Percentiles rank a stretch among this genome's conserved stretches.
Evolutionary conservation across 2,888 invertebrate genomes (phyloP).

Genomic region (Athalia circularis): DNA sequence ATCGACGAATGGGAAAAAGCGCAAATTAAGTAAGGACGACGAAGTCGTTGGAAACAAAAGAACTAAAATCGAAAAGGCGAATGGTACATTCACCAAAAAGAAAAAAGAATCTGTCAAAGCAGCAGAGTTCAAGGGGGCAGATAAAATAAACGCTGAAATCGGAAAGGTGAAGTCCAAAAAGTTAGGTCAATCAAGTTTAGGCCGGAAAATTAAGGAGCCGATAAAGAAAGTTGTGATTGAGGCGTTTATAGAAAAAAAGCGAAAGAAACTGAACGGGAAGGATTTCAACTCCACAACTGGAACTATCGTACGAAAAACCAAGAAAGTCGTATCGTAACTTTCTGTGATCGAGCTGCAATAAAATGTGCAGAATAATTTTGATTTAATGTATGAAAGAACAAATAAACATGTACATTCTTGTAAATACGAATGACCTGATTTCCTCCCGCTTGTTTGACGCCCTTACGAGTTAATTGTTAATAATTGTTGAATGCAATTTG

Average conservation of each 20-base stretch:
- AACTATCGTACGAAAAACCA: too few relatives aligned
- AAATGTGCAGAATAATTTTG: too few relatives aligned
- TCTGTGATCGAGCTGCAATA: too few relatives aligned
- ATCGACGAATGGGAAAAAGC: constrained; percentile 47
- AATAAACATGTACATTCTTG: too few relatives aligned
- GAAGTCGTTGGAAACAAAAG: constrained; percentile 26
- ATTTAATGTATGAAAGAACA: too few relatives aligned
- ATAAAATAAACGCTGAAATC: not conserved
- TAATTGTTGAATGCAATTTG: not conserved
- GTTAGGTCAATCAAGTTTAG: not conserved
- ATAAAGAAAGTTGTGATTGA: constrained; percentile 13
- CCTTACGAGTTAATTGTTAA: too few relatives aligned
- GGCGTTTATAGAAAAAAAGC: constrained; percentile 16
- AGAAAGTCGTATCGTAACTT: too few relatives aligned
- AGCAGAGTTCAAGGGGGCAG: not conserved
- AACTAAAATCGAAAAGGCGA: constrained; percentile 4
- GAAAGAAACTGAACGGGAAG: too few relatives aligned
- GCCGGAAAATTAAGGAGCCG: constrained; percentile 20
- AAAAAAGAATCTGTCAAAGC: constrained; percentile 30
- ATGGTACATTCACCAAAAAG: not conserved
- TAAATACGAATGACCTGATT: not conserved
- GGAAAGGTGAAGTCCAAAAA: constrained; percentile 48
- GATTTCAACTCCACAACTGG: too few relatives aligned
- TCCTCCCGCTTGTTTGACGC: not conserved
- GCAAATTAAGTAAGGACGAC: constrained; percentile 34